Evolutionary conservation across 2,797 vertebrate genomes (phyloP), one percentile per base, ranked within the genome.

Genomic region (Hephaestus fuliginosus): DNA sequence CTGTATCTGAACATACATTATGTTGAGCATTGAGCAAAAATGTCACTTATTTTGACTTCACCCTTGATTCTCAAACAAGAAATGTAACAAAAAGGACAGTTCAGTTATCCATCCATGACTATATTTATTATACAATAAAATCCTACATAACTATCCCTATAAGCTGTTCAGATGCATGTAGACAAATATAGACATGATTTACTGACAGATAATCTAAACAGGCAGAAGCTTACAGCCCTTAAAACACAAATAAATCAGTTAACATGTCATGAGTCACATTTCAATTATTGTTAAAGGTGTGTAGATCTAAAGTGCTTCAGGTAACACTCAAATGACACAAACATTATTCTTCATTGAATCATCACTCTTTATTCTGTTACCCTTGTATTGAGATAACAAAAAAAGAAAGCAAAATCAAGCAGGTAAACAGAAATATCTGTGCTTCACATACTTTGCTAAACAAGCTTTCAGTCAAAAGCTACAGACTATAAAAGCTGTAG

Each of bases 361-460:
- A 76, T 70, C 33, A 49, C 62, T 85, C 67, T 91, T 93, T 91
- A 91, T 91, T 92, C 48, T 74, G 71, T 46, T 83, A 73, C 67
- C 78, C 69, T 63, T 81, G 65, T 51, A 70, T 79, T n/a, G 69
- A 85, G 69, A 85, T 51, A 74, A 61, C 78, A 63, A 68, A 70
- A 71, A 64, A 52, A 15, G 9, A 78, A 80, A 86, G 20, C 44
- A 80, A 69, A 81, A 86, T 64, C 81, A 81, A 87, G 78, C 84
- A 77, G 74, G 70, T 78, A 81, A 88, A 91, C 75, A 83, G 58
- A 87, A 87, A 88, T 43, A 78, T 72, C 6, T 30, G 61, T 67
- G 63, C 69, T 56, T 58, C 65, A 83, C 51, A 68, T 55, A 68
- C 18, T 70, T 74, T 44, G 62, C 56, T 60, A 82, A 86, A 74